These are phyloP conservation scores for Brachionus koreanus DNA, from an alignment of 1,140 invertebrate genomes.

Conservation along the genomic window DNA sequence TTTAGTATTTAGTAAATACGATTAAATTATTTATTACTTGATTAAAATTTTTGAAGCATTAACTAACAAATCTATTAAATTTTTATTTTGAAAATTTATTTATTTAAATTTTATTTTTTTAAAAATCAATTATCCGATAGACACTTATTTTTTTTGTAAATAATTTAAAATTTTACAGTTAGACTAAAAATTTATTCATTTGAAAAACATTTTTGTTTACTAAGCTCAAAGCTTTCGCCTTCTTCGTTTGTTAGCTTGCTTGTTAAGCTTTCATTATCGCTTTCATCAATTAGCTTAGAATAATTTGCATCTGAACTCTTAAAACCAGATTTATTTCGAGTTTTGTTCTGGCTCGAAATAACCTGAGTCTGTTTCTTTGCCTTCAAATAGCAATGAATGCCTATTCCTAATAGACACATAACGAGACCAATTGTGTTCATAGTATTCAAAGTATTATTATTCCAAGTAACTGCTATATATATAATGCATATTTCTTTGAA, in stretches of 20 bases:
- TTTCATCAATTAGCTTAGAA: background rate
- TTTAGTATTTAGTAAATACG: no score
- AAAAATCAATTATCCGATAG: no score
- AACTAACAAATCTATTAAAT: no score
- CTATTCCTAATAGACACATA: conserved; percentile 82
- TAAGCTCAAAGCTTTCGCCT: background rate
- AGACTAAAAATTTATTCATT: background rate
- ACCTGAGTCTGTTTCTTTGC: background rate
- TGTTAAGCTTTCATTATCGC: background rate
- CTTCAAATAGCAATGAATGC: conserved; percentile 78
- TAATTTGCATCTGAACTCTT: background rate
- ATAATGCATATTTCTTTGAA: conserved; percentile 91
- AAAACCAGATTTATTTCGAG: no score
- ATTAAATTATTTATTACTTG: no score
- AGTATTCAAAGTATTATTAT: conserved; percentile 75
- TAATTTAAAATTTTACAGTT: background rate
- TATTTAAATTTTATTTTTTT: no score
- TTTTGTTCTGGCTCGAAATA: background rate
- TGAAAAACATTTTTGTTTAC: background rate
- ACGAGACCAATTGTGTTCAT: conserved; percentile 80
- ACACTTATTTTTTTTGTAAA: no score
- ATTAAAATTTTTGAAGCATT: no score
- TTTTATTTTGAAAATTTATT: no score
- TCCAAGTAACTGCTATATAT: conserved; percentile 74
- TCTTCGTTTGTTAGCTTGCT: background rate